Conservation (phyloP, 2,797 vertebrate genomes). For the Eleutherodactylus coqui region DNA sequence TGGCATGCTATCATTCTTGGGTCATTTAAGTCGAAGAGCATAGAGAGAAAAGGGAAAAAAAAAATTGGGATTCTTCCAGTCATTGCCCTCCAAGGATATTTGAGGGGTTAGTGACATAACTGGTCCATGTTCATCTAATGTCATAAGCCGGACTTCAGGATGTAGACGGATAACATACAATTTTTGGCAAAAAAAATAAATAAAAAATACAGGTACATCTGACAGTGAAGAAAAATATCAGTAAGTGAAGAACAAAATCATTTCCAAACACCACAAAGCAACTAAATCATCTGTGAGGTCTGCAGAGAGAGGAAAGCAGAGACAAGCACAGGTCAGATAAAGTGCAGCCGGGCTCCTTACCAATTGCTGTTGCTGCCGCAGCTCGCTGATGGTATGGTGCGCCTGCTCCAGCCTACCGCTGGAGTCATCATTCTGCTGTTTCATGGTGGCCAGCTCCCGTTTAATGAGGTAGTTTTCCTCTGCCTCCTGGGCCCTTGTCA, state of each 20-base stretch:
- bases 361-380: conserved; percentile 88
- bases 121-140: not conserved
- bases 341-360: conserved; percentile 86
- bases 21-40: too few relatives aligned
- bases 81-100: not conserved
- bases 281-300: conserved; percentile 58
- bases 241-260: not conserved
- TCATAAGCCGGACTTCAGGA: not conserved
- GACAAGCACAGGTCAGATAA: conserved; percentile 65
- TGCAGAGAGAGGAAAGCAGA: conserved; percentile 65
- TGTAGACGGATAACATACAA: not conserved
- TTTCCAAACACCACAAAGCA: conserved; percentile 10
- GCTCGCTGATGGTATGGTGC: conserved; percentile 90
- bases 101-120: not conserved
- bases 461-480: conserved; percentile 99
- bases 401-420: conserved; percentile 93
- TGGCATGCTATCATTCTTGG: not conserved
- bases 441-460: conserved; percentile 97
- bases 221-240: not conserved
- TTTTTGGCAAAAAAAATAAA: not conserved
- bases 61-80: not conserved
- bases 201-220: not conserved
- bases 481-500: conserved; percentile 99
- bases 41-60: too few relatives aligned
- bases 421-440: conserved; percentile 96